Conservation (phyloP, 2,113 vertebrate species). For the Penelope pileata region DNA sequence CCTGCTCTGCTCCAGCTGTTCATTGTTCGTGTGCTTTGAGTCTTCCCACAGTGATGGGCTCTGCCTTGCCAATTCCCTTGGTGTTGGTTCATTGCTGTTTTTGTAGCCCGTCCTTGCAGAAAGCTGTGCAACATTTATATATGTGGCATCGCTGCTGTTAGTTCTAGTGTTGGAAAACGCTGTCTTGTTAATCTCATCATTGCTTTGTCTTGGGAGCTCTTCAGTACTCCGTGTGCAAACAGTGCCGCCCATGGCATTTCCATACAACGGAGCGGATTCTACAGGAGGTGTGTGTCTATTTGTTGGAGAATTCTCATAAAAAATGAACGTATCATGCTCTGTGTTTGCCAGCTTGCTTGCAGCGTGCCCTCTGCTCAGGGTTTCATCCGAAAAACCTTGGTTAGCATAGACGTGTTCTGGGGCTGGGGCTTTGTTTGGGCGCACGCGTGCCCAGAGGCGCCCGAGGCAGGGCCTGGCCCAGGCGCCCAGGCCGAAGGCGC, state of each 20-base stretch:
- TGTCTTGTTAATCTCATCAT: accelerated
- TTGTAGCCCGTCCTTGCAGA: not conserved
- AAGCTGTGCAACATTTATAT: accelerated
- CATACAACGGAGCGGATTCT: not conserved
- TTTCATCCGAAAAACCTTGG: constrained; percentile 72
- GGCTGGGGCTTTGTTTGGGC: constrained; percentile 16
- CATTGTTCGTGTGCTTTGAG: not conserved
- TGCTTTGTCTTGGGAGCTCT: not conserved
- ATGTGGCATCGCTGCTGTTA: accelerated
- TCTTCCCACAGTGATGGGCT: not conserved
- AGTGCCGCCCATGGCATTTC: not conserved
- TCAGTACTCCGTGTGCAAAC: not conserved
- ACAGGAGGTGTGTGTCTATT: not conserved
- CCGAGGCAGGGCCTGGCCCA: constrained; percentile 83
- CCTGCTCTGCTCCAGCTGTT: not conserved
- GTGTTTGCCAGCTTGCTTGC: not conserved
- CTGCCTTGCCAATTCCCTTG: not conserved
- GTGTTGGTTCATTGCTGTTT: not conserved
- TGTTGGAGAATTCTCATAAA: not conserved
- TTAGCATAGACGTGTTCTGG: constrained; percentile 73
- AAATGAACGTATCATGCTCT: accelerated
- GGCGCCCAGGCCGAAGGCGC: constrained; percentile 88
- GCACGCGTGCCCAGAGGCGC: constrained; percentile 69
- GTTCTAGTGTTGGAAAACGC: not conserved
- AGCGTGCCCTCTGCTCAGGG: not conserved